These are phyloP conservation scores for Lycopodina hypogea DNA, from an alignment of 37 sponge, comb jelly and placozoan species.

Conservation along the genomic window DNA sequence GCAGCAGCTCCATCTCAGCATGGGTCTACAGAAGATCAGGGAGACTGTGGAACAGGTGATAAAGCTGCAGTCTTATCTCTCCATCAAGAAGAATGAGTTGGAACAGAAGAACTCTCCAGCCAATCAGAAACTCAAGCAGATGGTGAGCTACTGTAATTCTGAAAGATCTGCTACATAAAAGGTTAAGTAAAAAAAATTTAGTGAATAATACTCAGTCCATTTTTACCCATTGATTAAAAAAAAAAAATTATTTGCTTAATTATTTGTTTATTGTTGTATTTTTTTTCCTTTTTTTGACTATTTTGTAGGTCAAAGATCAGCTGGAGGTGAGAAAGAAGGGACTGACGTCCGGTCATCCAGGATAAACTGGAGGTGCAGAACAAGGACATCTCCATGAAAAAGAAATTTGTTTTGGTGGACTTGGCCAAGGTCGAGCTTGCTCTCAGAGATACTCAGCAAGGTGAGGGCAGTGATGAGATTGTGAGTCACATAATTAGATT, in stretches of 20 bases:
- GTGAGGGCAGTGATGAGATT: too few species aligned
- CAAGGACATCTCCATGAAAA: conserved; percentile 64
- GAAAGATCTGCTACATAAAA: too few species aligned
- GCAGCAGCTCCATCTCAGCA: conserved; percentile 96
- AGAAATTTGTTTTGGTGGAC: conserved; percentile 68
- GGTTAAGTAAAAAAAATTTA: too few species aligned
- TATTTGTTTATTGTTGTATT: neutral
- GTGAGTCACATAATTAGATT: neutral
- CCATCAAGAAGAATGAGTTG: conserved; percentile 90
- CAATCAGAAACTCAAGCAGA: conserved; percentile 95
- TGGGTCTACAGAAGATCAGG: conserved; percentile 90
- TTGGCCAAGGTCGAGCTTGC: conserved; percentile 97
- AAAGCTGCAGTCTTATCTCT: conserved; percentile 88
- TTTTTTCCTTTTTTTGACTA: neutral
- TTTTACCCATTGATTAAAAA: too few species aligned
- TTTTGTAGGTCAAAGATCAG: conserved; percentile 77
- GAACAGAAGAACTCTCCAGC: conserved; percentile 93
- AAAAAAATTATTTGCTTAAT: neutral
- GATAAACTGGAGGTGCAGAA: conserved; percentile 53
- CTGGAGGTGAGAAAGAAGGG: conserved; percentile 94
- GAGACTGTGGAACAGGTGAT: conserved; percentile 98
- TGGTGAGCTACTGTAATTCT: conserved; percentile 23
- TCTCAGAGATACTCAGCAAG: conserved; percentile 88
- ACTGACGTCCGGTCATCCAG: conserved; percentile 76
- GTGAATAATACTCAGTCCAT: too few species aligned